Conservation (phyloP, 1,140 invertebrate genomes). For the Eubasilissa regina region DNA sequence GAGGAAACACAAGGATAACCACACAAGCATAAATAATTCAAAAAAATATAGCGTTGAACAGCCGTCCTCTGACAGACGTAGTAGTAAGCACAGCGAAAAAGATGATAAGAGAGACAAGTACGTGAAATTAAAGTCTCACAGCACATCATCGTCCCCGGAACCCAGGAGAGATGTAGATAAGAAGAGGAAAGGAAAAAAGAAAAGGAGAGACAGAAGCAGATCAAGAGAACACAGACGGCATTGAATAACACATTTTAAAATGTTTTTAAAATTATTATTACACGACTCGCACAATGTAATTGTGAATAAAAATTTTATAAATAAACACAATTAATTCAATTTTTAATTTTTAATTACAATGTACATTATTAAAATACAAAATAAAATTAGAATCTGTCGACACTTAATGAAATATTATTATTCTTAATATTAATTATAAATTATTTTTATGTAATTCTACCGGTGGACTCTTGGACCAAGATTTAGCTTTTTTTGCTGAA, state of each 20-base stretch:
- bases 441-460: not conserved
- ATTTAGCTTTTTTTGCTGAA: slow-evolving; percentile 53
- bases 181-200: slow-evolving; percentile 71
- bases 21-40: too few relatives aligned
- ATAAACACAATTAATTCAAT: not conserved
- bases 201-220: slow-evolving; percentile 69
- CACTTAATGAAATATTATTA: not conserved
- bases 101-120: slow-evolving; percentile 41
- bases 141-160: slow-evolving; percentile 58
- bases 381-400: not conserved
- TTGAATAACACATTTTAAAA: not conserved
- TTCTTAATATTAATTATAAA: not conserved
- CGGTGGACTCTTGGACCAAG: slow-evolving; percentile 65
- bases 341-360: too few relatives aligned
- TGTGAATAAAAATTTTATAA: slow-evolving; percentile 13
- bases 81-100: slow-evolving; percentile 43
- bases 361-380: too few relatives aligned
- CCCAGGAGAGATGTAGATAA: slow-evolving; percentile 69
- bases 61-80: not conserved
- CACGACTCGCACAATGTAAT: not conserved
- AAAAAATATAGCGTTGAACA: not conserved
- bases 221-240: slow-evolving; percentile 64
- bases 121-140: slow-evolving; percentile 15
- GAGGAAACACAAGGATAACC: too few relatives aligned
- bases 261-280: not conserved